A percentile compares a stretch with the other conserved stretches of the same genome.
Evolutionary conservation across 2,113 vertebrate species (phyloP).

Genomic region (Seriola rivoliana): DNA sequence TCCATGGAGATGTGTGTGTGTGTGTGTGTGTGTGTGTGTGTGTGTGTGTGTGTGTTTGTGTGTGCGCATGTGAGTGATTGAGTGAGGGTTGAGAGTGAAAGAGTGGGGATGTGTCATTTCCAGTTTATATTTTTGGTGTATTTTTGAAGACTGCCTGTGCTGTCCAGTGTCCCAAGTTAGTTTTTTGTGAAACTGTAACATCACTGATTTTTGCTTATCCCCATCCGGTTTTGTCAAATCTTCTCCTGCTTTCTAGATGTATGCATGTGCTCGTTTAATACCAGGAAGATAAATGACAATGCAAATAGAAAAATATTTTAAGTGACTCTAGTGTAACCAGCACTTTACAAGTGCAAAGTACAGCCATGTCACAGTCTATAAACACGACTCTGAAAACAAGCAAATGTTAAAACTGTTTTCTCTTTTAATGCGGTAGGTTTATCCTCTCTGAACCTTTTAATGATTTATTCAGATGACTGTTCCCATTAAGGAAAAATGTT

Average conservation of each 20-base stretch:
- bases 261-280: background rate
- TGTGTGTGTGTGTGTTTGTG: conserved; percentile 44
- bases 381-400: background rate
- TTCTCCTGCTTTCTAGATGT: background rate
- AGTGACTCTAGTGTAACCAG: background rate
- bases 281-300: background rate
- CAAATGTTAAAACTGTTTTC: conserved; percentile 3
- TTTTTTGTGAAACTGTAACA: conserved; percentile 5
- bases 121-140: conserved; percentile 51
- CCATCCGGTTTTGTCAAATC: background rate
- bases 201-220: conserved; percentile 17
- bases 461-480: conserved; percentile 25
- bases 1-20: conserved; percentile 78
- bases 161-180: conserved; percentile 21
- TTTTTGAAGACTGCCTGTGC: conserved; percentile 24
- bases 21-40: conserved; percentile 52
- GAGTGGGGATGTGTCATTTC: conserved; percentile 66
- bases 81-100: conserved; percentile 63
- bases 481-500: conserved; percentile 9
- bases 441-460: conserved; percentile 6
- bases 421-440: background rate
- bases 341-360: background rate
- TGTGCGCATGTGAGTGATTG: conserved; percentile 37
- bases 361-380: background rate
- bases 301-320: background rate